Evolutionary conservation across 1,140 invertebrate species (phyloP), one percentile per base, ranked within the genome.

Genomic region (Helicoverpa armigera): DNA sequence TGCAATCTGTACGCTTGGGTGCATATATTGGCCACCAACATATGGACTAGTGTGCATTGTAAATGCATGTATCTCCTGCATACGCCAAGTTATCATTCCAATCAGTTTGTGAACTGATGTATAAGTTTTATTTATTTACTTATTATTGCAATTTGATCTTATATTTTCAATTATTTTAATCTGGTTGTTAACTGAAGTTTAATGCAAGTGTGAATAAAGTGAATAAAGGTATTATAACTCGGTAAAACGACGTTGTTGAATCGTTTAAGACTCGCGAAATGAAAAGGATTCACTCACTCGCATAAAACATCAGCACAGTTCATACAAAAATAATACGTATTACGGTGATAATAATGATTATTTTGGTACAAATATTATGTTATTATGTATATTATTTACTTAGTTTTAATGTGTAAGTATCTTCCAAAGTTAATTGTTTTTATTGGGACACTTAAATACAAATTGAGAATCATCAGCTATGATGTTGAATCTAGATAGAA

Each of bases 341-440:
- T 43, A 2, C 72, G 56, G 72, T 75, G 72, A 75, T 75, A 75
- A 13, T 60, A 75, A 61, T 23, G 14, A 48, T 75, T 75, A 75
- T 61, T 75, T 75, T 75, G 72, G 72, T 75, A 75, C 72, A 75
- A 75, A 75, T 75, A 75, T 75, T 11, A 29, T 29, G 29, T 60
- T 29, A 60, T 60, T 74, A 60, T 58, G 56, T 75, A 60, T 75
- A 23, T n/a, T 75, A 61, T 75, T 60, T 29, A 60, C 3, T 75
- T 75, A 75, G 54, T 75, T 75, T 16, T 75, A 75, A 48, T 61
- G n/a, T 75, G 13, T 60, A 43, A 35, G 31, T 75, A 60, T 75
- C 35, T 75, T 75, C 35, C 70, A 56, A 56, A 73, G 56, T 75
- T 18, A n/a, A 48, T 48, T 60, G 54, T 60, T 60, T 18, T 43